Evolutionary conservation across 2,797 vertebrate species (phyloP).

Genomic region (Cossypha dichroa): DNA sequence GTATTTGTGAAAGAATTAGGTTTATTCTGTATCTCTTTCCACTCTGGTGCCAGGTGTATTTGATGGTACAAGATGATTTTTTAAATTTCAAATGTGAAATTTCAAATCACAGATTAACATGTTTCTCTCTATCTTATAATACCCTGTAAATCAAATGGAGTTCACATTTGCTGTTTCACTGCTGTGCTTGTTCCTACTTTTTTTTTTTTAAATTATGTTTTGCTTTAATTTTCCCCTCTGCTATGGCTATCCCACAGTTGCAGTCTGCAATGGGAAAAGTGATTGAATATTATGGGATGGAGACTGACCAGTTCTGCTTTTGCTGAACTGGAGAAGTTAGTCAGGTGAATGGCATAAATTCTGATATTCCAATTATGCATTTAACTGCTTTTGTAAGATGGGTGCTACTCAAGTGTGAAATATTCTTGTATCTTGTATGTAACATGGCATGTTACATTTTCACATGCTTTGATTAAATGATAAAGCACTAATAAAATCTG

Average conservation of each 20-base stretch:
- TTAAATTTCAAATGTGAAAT: not conserved
- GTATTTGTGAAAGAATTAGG: not conserved
- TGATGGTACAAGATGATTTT: not conserved
- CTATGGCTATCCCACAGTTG: not conserved
- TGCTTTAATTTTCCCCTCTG: rapidly evolving
- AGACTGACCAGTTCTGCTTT: not conserved
- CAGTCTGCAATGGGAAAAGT: not conserved
- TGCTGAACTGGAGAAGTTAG: not conserved
- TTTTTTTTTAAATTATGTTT: rapidly evolving
- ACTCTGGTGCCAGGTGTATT: not conserved
- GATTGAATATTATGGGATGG: not conserved
- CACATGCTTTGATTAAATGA: not conserved
- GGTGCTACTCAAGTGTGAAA: not conserved
- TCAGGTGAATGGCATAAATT: not conserved
- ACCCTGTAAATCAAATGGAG: not conserved
- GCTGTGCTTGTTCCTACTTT: not conserved
- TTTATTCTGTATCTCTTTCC: not conserved
- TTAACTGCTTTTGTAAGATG: not conserved
- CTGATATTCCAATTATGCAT: not conserved
- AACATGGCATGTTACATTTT: not conserved
- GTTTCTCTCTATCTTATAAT: not conserved
- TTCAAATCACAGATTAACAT: not conserved
- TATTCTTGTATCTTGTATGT: not conserved
- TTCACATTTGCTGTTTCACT: not conserved
- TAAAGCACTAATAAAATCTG: not conserved